Conservation (phyloP, 2,113 vertebrate species). For the Siniperca chuatsi region DNA sequence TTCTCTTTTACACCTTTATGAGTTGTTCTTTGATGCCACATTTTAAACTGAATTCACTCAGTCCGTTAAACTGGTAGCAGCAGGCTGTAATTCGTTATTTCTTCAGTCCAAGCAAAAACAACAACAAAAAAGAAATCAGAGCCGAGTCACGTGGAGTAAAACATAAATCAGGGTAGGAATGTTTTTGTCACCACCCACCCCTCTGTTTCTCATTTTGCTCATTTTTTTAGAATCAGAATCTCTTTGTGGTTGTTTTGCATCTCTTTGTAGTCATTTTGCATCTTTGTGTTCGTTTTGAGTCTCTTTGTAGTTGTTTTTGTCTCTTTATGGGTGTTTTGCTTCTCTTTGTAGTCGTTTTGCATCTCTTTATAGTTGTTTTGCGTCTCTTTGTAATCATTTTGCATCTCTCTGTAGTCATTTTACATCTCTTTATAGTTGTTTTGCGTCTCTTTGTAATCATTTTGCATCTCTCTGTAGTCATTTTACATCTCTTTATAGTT, state of each 20-base stretch:
- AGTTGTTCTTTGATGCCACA: not conserved
- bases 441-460: too few species aligned
- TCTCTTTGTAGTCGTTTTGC: too few species aligned
- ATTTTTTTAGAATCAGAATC: too few species aligned
- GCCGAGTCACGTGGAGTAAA: conserved; percentile 25
- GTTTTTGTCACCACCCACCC: conserved; percentile 12
- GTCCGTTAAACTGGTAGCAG: not conserved
- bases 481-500: too few species aligned
- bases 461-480: too few species aligned
- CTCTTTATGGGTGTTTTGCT: too few species aligned
- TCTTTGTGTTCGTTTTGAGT: not conserved
- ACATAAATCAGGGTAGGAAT: not conserved
- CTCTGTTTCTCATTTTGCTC: not conserved
- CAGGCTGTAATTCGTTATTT: conserved; percentile 30
- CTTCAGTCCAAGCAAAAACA: conserved; percentile 9
- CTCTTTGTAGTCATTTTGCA: not conserved
- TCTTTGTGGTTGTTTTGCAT: not conserved
- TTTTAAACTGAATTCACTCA: not conserved
- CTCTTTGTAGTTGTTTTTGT: too few species aligned
- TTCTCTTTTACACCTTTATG: not conserved
- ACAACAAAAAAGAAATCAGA: conserved; percentile 8
- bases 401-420: too few species aligned
- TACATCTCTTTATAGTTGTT: too few species aligned
- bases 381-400: too few species aligned
- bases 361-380: too few species aligned